These are phyloP conservation scores for Bradypus variegatus DNA, from an alignment of 2,797 vertebrate genomes.

Conservation along the genomic window DNA sequence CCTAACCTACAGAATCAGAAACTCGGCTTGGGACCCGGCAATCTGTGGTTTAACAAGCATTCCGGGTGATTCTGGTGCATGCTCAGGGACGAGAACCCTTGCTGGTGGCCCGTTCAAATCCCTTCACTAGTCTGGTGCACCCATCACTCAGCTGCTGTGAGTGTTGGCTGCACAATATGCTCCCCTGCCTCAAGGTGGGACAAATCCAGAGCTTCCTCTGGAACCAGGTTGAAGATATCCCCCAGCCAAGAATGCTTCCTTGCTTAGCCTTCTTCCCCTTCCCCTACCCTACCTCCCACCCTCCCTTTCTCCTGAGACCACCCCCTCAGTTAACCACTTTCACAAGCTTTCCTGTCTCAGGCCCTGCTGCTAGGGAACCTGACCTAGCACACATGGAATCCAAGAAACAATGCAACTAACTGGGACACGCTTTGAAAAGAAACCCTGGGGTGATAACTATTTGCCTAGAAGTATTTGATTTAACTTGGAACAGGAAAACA, in stretches of 20 bases:
- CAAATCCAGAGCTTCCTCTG: not conserved
- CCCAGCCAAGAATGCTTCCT: not conserved
- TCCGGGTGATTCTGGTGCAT: not conserved
- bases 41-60: not conserved
- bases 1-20: not conserved
- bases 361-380: not conserved
- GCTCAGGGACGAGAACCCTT: not conserved
- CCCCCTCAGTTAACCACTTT: not conserved
- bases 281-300: not conserved
- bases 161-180: not conserved
- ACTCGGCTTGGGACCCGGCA: not conserved
- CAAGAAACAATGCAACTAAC: not conserved
- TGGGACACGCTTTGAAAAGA: not conserved
- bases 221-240: not conserved
- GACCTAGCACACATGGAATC: not conserved
- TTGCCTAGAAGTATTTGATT: slow-evolving; percentile 23
- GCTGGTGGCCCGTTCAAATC: not conserved
- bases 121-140: not conserved
- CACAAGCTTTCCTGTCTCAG: not conserved
- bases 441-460: not conserved
- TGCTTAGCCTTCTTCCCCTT: not conserved
- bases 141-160: not conserved
- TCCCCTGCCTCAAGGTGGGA: not conserved
- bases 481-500: slow-evolving; percentile 32
- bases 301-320: not conserved